Evolutionary conservation across 1,140 invertebrate species (phyloP).

Genomic region (Hetaerina americana): DNA sequence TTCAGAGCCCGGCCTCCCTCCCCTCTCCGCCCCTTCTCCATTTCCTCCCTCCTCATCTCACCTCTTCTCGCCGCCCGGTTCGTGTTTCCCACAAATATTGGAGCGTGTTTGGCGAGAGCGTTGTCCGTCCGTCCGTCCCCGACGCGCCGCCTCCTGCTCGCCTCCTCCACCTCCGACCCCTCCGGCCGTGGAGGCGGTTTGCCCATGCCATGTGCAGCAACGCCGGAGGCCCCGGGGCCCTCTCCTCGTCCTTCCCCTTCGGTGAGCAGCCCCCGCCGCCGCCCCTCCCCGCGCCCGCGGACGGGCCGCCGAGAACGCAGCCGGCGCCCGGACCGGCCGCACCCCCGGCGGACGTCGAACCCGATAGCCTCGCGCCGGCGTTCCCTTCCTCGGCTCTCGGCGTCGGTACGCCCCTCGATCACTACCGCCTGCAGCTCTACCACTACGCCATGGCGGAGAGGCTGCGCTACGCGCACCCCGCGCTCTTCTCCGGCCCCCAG

Average conservation of each 20-base stretch:
- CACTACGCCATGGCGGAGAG: constrained; percentile 78
- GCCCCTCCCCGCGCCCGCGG: neutral
- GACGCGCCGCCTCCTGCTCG: neutral
- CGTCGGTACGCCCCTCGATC: constrained; percentile 53
- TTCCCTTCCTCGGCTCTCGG: constrained; percentile 30
- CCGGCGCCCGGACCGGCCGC: constrained; percentile 20
- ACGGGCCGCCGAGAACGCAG: constrained; percentile 4
- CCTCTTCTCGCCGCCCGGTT: no score
- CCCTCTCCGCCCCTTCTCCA: neutral
- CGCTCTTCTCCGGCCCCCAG: constrained; percentile 32
- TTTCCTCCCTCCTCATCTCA: no score
- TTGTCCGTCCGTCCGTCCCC: neutral
- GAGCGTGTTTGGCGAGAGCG: neutral
- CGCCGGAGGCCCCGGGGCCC: neutral
- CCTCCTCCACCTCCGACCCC: neutral
- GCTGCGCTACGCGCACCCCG: constrained; percentile 39
- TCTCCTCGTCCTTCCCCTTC: neutral
- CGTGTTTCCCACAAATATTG: neutral
- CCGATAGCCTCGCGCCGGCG: constrained; percentile 10
- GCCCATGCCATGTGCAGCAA: neutral
- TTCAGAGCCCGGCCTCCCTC: neutral
- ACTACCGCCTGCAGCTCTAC: constrained; percentile 73
- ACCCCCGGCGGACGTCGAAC: constrained; percentile 20
- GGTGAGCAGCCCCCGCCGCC: neutral
- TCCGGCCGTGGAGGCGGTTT: neutral